phyloP scores from a whole-genome alignment of 2,797 vertebrate species.

The Gephyroberyx darwinii region DNA sequence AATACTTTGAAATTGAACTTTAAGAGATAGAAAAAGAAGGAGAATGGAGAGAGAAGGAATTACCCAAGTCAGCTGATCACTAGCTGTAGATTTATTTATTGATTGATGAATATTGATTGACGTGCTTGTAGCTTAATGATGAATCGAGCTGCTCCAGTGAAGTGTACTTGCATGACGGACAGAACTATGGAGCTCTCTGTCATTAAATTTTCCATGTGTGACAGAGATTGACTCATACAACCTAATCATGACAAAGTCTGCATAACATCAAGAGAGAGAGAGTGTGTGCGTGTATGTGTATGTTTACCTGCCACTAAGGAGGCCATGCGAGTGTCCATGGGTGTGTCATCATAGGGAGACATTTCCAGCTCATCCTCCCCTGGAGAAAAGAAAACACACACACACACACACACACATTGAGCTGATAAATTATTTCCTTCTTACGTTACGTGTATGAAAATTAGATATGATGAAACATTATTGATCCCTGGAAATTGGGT shows the following conservation, averaged over 20 bases:
- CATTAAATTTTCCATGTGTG: constrained; percentile 23
- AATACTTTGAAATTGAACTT: constrained; percentile 5
- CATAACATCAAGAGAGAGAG: neutral
- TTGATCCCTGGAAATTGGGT: too few species aligned
- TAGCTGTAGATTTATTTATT: constrained; percentile 3
- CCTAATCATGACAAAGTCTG: constrained; percentile 6
- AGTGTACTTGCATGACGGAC: constrained; percentile 5
- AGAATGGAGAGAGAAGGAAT: constrained; percentile 6
- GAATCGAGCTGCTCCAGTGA: constrained; percentile 19
- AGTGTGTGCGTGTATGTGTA: neutral
- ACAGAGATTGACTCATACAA: constrained; percentile 15
- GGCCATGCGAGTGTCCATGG: constrained; percentile 85
- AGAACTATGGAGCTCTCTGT: constrained; percentile 20
- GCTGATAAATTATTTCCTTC: too few species aligned
- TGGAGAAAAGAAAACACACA: constrained; percentile 55
- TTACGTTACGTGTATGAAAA: too few species aligned
- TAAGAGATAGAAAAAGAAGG: constrained; percentile 5
- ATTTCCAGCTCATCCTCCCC: constrained; percentile 87
- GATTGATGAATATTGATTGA: constrained; percentile 34
- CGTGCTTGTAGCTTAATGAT: constrained; percentile 19
- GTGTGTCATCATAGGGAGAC: constrained; percentile 90
- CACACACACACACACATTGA: constrained; percentile 3
- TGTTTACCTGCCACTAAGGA: constrained; percentile 78
- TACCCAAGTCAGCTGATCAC: constrained; percentile 1
- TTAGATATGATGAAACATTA: too few species aligned